A percentile compares a stretch with the other conserved stretches of the same genome.
Evolutionary conservation across 2,888 invertebrate species (phyloP).

Genomic region (Apamea monoglypha): DNA sequence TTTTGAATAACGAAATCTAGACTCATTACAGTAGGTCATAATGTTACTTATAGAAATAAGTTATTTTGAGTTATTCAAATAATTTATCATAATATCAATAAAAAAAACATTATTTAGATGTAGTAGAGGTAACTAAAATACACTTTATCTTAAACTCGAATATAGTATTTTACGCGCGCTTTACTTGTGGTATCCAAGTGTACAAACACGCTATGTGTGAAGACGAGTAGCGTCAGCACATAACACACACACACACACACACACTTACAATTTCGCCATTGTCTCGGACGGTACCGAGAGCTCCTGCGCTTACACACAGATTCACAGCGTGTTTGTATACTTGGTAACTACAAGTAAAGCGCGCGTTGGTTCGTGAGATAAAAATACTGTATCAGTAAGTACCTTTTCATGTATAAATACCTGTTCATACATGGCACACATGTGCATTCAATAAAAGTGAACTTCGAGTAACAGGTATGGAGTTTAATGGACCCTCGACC

Average conservation of each 20-base stretch:
- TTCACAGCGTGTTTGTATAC: background rate
- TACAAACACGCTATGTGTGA: background rate
- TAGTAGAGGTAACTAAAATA: no score
- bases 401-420: background rate
- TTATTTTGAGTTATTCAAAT: no score
- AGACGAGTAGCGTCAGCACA: background rate
- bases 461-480: constrained; percentile 39
- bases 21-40: background rate
- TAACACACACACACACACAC: background rate
- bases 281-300: background rate
- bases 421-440: background rate
- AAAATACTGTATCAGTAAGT: background rate
- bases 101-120: background rate
- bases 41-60: background rate
- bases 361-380: background rate
- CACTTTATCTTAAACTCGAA: background rate
- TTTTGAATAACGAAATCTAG: background rate
- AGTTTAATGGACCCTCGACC: constrained; percentile 39
- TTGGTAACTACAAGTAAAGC: background rate
- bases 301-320: background rate
- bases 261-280: background rate
- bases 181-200: background rate
- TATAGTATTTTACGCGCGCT: background rate
- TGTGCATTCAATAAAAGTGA: constrained; percentile 31
- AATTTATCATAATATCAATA: background rate